Evolutionary conservation across 2,888 invertebrate species (phyloP).

Genomic region (Tanypteryx hageni): DNA sequence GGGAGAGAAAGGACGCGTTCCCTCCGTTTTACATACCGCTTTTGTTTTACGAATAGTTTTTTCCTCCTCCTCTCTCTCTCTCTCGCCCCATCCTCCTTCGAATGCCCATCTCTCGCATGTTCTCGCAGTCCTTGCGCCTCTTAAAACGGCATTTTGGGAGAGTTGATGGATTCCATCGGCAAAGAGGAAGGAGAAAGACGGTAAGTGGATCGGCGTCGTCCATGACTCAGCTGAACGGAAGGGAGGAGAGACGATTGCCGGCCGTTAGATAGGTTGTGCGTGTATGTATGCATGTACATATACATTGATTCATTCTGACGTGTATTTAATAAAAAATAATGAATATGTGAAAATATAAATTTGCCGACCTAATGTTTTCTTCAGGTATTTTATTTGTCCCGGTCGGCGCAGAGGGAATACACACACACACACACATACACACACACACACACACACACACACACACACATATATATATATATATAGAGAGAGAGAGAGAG

Average conservation of each 20-base stretch:
- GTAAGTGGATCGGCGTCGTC: slow-evolving; percentile 13
- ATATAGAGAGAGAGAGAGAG: too few species aligned
- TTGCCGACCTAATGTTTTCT: background rate
- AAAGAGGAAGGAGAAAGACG: background rate
- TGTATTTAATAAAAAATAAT: too few species aligned
- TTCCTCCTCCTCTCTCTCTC: background rate
- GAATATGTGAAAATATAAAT: background rate
- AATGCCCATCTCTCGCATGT: background rate
- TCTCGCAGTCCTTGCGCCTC: background rate
- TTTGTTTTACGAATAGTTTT: slow-evolving; percentile 43
- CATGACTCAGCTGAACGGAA: slow-evolving; percentile 49
- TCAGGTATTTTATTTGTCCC: background rate
- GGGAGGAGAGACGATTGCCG: slow-evolving; percentile 51
- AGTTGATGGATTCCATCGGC: slow-evolving; percentile 29
- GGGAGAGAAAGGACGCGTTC: background rate
- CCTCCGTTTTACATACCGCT: background rate
- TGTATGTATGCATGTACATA: too few species aligned
- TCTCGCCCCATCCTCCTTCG: background rate
- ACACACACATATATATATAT: too few species aligned
- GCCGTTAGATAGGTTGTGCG: background rate
- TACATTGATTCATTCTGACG: too few species aligned
- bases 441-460: too few species aligned
- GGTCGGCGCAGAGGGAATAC: background rate
- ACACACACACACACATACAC: too few species aligned
- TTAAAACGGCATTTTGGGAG: slow-evolving; percentile 35